These are phyloP conservation scores for Dryomyza anilis DNA, from an alignment of 2,888 invertebrate genomes.

Conservation along the genomic window DNA sequence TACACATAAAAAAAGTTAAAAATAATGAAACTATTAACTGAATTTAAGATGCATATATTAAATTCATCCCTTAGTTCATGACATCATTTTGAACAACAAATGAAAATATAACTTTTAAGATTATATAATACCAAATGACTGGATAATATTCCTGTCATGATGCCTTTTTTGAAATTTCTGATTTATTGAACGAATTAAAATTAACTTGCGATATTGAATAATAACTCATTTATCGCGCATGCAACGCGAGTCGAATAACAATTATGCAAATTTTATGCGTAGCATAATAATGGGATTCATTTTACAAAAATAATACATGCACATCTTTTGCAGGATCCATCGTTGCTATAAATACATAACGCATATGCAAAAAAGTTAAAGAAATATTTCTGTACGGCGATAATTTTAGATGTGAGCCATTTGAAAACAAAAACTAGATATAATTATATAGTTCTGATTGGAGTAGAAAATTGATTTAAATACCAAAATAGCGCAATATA, in stretches of 20 bases:
- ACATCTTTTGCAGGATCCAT: neutral
- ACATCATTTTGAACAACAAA: no score
- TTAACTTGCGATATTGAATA: conserved; percentile 48
- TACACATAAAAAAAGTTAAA: no score
- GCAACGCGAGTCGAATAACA: conserved; percentile 50
- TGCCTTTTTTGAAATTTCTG: no score
- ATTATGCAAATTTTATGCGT: conserved; percentile 52
- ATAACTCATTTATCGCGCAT: conserved; percentile 55
- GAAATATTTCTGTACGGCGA: neutral
- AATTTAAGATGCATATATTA: no score
- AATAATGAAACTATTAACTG: no score
- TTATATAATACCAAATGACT: no score
- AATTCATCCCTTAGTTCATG: no score
- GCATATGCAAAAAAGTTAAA: no score
- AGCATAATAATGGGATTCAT: conserved; percentile 17
- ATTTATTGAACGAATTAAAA: conserved; percentile 44
- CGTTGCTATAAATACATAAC: no score
- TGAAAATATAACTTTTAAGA: no score
- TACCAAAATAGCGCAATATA: neutral
- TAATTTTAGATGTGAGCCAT: neutral
- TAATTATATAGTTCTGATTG: neutral
- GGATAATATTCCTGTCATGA: no score
- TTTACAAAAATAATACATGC: neutral
- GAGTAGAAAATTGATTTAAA: neutral
- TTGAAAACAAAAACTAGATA: no score